A percentile compares a stretch with the other conserved stretches of the same genome.
Evolutionary conservation across 2,888 invertebrate genomes (phyloP).

Genomic region (Mythimna pallens): DNA sequence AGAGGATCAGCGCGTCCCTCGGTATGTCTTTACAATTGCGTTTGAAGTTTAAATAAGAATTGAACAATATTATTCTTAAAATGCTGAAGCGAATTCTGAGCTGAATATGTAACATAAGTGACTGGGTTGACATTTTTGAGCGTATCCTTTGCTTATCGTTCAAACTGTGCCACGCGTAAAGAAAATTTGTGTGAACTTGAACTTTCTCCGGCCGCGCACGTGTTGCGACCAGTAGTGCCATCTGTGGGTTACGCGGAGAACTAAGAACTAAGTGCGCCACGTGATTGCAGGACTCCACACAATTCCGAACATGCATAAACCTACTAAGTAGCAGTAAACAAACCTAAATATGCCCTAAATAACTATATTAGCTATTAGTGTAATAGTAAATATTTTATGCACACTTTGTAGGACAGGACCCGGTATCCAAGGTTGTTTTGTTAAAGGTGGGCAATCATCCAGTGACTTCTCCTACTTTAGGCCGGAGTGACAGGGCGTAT

Average conservation of each 20-base stretch:
- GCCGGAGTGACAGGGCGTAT: too few relatives aligned
- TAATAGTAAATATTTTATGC: background rate
- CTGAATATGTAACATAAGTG: background rate
- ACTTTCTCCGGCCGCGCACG: slow-evolving; percentile 30
- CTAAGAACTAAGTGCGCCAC: background rate
- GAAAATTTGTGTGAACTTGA: slow-evolving; percentile 44
- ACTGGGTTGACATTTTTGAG: background rate
- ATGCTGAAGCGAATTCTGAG: background rate
- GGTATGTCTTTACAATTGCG: slow-evolving; percentile 44
- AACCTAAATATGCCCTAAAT: background rate
- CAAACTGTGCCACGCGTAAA: slow-evolving; percentile 35
- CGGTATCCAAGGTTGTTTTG: too few relatives aligned
- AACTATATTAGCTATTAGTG: background rate
- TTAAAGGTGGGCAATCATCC: too few relatives aligned
- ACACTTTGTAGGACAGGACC: too few relatives aligned
- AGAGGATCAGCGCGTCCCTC: slow-evolving; percentile 56
- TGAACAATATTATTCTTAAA: slow-evolving; percentile 1
- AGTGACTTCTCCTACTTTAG: too few relatives aligned
- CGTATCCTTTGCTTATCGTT: slow-evolving; percentile 3
- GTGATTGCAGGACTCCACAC: background rate
- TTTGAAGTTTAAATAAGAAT: slow-evolving; percentile 48
- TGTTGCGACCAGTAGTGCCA: slow-evolving; percentile 31
- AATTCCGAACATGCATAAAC: background rate
- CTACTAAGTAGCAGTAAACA: background rate
- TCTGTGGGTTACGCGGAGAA: slow-evolving; percentile 28